phyloP scores from a whole-genome alignment of 2,113 vertebrate genomes.

The Erythrocebus patas region DNA sequence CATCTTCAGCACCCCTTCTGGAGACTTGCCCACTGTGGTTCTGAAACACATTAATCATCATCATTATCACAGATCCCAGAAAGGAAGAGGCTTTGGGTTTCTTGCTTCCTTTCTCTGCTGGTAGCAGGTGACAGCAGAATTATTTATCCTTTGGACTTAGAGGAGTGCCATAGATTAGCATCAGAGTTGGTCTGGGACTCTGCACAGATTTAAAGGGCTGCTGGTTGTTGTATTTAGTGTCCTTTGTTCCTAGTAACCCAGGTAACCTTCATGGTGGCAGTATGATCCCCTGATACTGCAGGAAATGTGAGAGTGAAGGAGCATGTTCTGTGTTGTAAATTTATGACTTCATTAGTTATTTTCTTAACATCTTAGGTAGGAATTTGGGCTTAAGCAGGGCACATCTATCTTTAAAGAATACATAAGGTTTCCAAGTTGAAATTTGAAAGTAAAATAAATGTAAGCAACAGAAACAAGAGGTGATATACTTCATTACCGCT shows the following conservation, averaged over 20 bases:
- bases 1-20: neutral
- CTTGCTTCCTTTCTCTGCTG: constrained; percentile 1
- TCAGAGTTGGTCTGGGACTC: neutral
- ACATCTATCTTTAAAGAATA: neutral
- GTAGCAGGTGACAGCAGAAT: neutral
- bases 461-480: neutral
- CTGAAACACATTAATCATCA: neutral
- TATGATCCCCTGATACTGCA: neutral
- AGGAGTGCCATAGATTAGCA: neutral
- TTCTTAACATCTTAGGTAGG: neutral
- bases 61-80: neutral
- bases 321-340: neutral
- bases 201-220: neutral
- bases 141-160: neutral
- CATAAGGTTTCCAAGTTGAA: neutral
- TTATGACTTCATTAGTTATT: neutral
- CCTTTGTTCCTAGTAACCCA: neutral
- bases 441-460: constrained; percentile 5
- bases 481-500: neutral
- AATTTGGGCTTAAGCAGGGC: neutral
- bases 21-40: neutral
- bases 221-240: neutral
- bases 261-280: neutral
- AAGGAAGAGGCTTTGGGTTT: neutral
- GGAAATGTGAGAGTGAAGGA: neutral